Percentiles rank a stretch among this genome's conserved stretches.
phyloP scores from a whole-genome alignment of 1,140 invertebrate genomes.

The Cyrtorhinus lividipennis region DNA sequence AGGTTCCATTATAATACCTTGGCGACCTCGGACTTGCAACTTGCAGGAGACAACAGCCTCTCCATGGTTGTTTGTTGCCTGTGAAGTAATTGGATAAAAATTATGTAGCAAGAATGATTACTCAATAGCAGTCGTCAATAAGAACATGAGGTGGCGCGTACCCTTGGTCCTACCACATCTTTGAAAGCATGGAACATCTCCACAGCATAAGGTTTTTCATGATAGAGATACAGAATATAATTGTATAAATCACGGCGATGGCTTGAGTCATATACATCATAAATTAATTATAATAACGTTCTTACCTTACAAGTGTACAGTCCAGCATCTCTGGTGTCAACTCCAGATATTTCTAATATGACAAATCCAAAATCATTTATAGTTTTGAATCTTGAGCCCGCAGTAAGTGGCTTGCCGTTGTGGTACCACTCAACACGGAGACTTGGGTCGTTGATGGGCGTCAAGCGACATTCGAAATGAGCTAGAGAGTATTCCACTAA shows the following conservation, averaged over 20 bases:
- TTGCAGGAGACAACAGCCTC: slow-evolving; percentile 76
- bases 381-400: slow-evolving; percentile 76
- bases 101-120: background rate
- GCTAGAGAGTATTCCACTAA: slow-evolving; percentile 79
- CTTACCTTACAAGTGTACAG: slow-evolving; percentile 68
- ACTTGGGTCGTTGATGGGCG: slow-evolving; percentile 80
- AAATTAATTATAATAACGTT: too few species aligned
- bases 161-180: background rate
- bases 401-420: slow-evolving; percentile 76
- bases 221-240: too few species aligned
- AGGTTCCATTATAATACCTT: slow-evolving; percentile 80
- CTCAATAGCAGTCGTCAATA: background rate
- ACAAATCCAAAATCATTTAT: slow-evolving; percentile 91
- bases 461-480: slow-evolving; percentile 80
- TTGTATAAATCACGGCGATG: too few species aligned
- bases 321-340: slow-evolving; percentile 75
- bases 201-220: too few species aligned
- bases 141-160: background rate
- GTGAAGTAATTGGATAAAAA: slow-evolving; percentile 5
- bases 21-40: slow-evolving; percentile 65
- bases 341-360: slow-evolving; percentile 75
- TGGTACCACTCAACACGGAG: slow-evolving; percentile 95
- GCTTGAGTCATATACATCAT: too few species aligned
- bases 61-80: slow-evolving; percentile 74
- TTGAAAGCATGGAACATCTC: too few species aligned